Conservation (phyloP, 2,888 invertebrate genomes). For the Hirtodrosophila confusa region DNA sequence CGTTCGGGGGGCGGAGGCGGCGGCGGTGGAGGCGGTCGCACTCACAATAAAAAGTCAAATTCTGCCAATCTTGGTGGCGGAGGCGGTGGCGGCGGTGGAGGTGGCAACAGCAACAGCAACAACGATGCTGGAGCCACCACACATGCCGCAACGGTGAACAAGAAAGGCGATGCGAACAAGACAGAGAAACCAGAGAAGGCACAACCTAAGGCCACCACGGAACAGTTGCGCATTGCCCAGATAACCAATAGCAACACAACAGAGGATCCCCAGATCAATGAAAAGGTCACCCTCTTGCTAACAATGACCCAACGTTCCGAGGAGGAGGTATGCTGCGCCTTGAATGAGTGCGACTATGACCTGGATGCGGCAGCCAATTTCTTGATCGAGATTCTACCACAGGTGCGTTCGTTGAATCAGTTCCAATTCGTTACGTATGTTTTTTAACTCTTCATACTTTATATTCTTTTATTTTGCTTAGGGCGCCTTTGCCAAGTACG, state of each 20-base stretch:
- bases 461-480: slow-evolving; percentile 72
- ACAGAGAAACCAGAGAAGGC: slow-evolving; percentile 86
- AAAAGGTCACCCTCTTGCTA: slow-evolving; percentile 92
- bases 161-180: slow-evolving; percentile 86
- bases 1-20: slow-evolving; percentile 83
- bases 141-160: slow-evolving; percentile 83
- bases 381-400: slow-evolving; percentile 84
- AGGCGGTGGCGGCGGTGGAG: slow-evolving; percentile 77
- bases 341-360: slow-evolving; percentile 97
- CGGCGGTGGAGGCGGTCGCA: slow-evolving; percentile 81
- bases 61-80: slow-evolving; percentile 81
- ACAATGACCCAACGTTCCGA: slow-evolving; percentile 95
- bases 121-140: slow-evolving; percentile 61
- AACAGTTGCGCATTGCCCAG: slow-evolving; percentile 93
- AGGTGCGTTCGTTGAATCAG: slow-evolving; percentile 59
- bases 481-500: slow-evolving; percentile 94
- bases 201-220: slow-evolving; percentile 89
- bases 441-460: background rate
- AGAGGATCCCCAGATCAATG: slow-evolving; percentile 87
- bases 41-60: slow-evolving; percentile 83
- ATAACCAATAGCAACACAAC: slow-evolving; percentile 88
- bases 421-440: no score
- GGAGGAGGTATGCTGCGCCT: slow-evolving; percentile 95
- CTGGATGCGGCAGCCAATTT: slow-evolving; percentile 87
- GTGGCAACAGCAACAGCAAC: slow-evolving; percentile 75